phyloP scores from a whole-genome alignment of 1,140 invertebrate genomes.

The Copidosoma floridanum region DNA sequence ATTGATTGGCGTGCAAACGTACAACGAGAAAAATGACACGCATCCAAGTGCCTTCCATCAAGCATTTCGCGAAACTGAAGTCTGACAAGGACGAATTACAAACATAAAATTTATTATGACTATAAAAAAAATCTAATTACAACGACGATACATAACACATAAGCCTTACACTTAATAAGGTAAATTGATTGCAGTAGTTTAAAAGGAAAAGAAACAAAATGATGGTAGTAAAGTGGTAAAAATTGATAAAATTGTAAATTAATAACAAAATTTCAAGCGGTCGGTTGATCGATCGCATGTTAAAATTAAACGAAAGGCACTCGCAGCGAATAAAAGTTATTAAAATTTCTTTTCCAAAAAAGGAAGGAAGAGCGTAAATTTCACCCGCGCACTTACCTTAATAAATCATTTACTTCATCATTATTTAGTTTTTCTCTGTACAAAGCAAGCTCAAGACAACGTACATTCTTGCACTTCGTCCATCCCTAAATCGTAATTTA shows the following conservation, averaged over 20 bases:
- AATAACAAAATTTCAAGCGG: slow-evolving; percentile 17
- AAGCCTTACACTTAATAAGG: slow-evolving; percentile 12
- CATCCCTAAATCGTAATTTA: slow-evolving; percentile 26
- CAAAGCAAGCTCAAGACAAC: slow-evolving; percentile 30
- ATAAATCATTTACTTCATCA: slow-evolving; percentile 23
- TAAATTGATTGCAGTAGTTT: slow-evolving; percentile 14
- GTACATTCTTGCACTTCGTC: slow-evolving; percentile 28
- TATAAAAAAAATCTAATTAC: slow-evolving; percentile 19
- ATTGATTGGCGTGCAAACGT: slow-evolving; percentile 18
- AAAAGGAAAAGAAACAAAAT: too few relatives aligned
- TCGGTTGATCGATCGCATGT: slow-evolving; percentile 8
- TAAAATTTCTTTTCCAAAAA: too few relatives aligned
- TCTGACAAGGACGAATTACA: slow-evolving; percentile 10
- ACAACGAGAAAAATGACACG: slow-evolving; percentile 26
- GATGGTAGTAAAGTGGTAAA: too few relatives aligned
- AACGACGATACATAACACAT: slow-evolving; percentile 17
- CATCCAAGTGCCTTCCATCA: slow-evolving; percentile 27
- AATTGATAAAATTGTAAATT: slow-evolving; percentile 13
- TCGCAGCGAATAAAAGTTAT: slow-evolving; percentile 21
- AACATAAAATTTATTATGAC: slow-evolving; percentile 18
- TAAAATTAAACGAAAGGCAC: slow-evolving; percentile 23
- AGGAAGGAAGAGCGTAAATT: slow-evolving; percentile 19
- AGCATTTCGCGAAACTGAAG: slow-evolving; percentile 3
- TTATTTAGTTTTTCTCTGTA: slow-evolving; percentile 30
- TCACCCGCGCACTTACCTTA: slow-evolving; percentile 21